Conservation (phyloP, 2,888 invertebrate genomes). For the Cartodere bifasciata region DNA sequence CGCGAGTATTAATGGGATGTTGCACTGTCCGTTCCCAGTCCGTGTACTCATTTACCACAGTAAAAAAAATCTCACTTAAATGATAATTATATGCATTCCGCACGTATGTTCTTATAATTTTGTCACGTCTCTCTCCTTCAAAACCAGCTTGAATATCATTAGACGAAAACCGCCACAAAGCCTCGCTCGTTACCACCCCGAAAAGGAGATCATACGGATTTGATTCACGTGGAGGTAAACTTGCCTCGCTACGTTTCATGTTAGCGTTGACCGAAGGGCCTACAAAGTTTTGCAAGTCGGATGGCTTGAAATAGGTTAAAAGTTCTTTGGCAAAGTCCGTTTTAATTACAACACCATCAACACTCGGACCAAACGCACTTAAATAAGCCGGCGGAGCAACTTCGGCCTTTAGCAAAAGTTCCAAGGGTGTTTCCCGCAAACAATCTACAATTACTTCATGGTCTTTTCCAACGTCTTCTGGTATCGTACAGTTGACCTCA, state of each 20-base stretch:
- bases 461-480: slow-evolving; percentile 67
- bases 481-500: slow-evolving; percentile 70
- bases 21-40: slow-evolving; percentile 91
- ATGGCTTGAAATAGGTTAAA: slow-evolving; percentile 54
- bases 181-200: slow-evolving; percentile 84
- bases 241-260: slow-evolving; percentile 49
- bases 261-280: slow-evolving; percentile 46
- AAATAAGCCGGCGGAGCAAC: slow-evolving; percentile 71
- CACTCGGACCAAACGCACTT: slow-evolving; percentile 84
- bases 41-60: slow-evolving; percentile 94
- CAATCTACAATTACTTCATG: slow-evolving; percentile 79
- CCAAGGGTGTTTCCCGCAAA: slow-evolving; percentile 59
- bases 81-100: slow-evolving; percentile 92
- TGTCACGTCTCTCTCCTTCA: slow-evolving; percentile 76
- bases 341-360: slow-evolving; percentile 88
- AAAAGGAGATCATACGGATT: slow-evolving; percentile 75
- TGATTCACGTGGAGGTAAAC: slow-evolving; percentile 42
- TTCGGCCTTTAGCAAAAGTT: slow-evolving; percentile 61
- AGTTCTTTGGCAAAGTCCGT: slow-evolving; percentile 74
- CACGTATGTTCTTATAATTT: slow-evolving; percentile 82
- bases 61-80: slow-evolving; percentile 90
- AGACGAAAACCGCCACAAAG: slow-evolving; percentile 82
- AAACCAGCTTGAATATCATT: slow-evolving; percentile 73
- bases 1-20: slow-evolving; percentile 78
- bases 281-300: slow-evolving; percentile 50